Evolutionary conservation across 2,888 invertebrate genomes (phyloP).

Genomic region (Epinotia bilunana): DNA sequence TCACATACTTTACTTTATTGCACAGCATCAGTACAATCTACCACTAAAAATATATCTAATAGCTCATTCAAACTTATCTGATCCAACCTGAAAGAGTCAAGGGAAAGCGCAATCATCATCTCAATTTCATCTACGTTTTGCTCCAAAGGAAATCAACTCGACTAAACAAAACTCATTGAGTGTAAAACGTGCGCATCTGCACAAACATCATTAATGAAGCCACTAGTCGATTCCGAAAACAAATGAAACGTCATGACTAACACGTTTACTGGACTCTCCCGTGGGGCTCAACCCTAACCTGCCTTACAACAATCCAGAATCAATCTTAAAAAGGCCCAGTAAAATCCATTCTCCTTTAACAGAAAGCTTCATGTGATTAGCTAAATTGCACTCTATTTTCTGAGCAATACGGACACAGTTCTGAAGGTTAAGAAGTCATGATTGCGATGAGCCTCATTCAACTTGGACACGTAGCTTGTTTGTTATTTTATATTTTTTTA

Average conservation of each 20-base stretch:
- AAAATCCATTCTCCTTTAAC: background rate
- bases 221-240: constrained; percentile 42
- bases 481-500: constrained; percentile 42
- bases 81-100: too few relatives aligned
- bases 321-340: constrained; percentile 1
- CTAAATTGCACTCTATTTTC: constrained; percentile 39
- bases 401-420: constrained; percentile 24
- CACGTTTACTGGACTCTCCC: constrained; percentile 39
- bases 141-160: constrained; percentile 1
- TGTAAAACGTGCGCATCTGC: constrained; percentile 30
- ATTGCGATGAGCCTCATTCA: constrained; percentile 43
- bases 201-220: constrained; percentile 37
- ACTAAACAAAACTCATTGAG: constrained; percentile 17
- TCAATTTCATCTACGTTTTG: background rate
- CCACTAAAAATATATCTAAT: too few relatives aligned
- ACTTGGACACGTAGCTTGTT: constrained; percentile 43
- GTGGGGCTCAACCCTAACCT: constrained; percentile 33
- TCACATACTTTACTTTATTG: too few relatives aligned
- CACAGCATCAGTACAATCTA: too few relatives aligned
- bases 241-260: constrained; percentile 45
- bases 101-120: background rate
- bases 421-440: constrained; percentile 15
- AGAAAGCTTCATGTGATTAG: constrained; percentile 17
- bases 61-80: too few relatives aligned
- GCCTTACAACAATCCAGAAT: background rate